phyloP scores from a whole-genome alignment of 37 sponge, comb jelly and placozoan species.

The Aplysina aerophoba region DNA sequence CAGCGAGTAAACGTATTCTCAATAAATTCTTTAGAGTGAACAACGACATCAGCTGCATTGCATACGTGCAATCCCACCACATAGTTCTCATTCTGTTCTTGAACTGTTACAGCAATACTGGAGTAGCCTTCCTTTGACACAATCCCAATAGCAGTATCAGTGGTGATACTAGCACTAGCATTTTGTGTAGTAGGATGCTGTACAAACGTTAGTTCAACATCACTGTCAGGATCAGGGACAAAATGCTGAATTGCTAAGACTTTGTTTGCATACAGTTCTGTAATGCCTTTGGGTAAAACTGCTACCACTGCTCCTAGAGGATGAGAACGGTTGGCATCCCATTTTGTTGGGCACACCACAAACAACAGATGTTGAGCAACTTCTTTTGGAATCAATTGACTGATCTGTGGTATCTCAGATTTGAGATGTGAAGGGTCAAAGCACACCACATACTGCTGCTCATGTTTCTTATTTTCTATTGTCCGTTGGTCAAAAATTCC shows the following conservation, averaged over 20 bases:
- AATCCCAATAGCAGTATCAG: background rate
- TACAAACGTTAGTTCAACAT: background rate
- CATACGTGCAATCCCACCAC: background rate
- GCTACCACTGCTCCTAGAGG: slow-evolving; percentile 19
- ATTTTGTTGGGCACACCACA: background rate
- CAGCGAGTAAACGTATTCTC: background rate
- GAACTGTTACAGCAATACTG: background rate
- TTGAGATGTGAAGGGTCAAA: background rate
- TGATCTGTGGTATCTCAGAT: background rate
- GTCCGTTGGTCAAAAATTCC: too few relatives aligned
- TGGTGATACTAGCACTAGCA: too few relatives aligned
- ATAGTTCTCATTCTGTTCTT: background rate
- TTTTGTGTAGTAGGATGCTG: background rate
- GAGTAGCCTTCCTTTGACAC: background rate
- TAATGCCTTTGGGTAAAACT: background rate
- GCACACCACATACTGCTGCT: background rate
- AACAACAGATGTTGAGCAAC: background rate
- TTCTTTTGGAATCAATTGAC: background rate
- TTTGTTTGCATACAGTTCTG: background rate
- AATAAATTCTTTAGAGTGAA: background rate
- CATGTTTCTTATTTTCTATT: too few relatives aligned
- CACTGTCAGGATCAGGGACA: background rate
- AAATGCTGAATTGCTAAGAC: slow-evolving; percentile 2
- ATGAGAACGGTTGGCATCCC: background rate
- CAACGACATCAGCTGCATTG: background rate